phyloP scores from a whole-genome alignment of 2,113 vertebrate genomes.

The Scatophagus argus region DNA sequence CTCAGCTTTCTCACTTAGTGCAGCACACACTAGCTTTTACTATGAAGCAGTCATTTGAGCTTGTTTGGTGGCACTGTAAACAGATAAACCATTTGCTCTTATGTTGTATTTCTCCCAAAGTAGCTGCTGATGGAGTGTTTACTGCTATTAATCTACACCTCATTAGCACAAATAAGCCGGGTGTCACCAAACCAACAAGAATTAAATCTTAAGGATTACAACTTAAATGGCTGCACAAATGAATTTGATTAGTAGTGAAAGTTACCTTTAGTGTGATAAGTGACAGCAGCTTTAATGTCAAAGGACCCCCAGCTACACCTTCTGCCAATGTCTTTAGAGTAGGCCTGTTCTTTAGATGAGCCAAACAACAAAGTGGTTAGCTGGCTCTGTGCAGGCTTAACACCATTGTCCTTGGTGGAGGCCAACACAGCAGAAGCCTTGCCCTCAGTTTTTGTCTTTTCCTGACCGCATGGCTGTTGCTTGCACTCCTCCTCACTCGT shows the following conservation, averaged over 20 bases:
- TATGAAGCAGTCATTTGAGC: not conserved
- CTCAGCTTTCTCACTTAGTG: too few relatives aligned
- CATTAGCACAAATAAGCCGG: not conserved
- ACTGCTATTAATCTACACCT: not conserved
- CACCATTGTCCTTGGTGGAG: conserved; percentile 90
- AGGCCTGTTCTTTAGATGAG: conserved; percentile 90
- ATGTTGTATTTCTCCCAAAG: not conserved
- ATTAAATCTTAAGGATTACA: conserved; percentile 8
- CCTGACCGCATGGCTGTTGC: conserved; percentile 84
- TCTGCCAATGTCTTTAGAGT: conserved; percentile 91
- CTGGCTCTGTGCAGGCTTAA: conserved; percentile 89
- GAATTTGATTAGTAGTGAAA: not conserved
- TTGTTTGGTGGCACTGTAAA: not conserved
- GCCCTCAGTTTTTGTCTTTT: conserved; percentile 86
- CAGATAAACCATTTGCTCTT: not conserved
- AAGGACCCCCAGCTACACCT: conserved; percentile 93
- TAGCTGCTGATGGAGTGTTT: not conserved
- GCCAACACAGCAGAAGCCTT: conserved; percentile 88
- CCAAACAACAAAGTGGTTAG: conserved; percentile 89
- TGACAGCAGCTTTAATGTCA: conserved; percentile 95
- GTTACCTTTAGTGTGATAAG: conserved; percentile 99
- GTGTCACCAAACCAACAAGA: not conserved
- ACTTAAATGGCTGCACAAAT: not conserved
- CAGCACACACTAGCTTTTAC: not conserved
- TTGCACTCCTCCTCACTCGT: conserved; percentile 84